These are phyloP conservation scores for Myathropa florea DNA, from an alignment of 2,888 invertebrate genomes.

Conservation along the genomic window DNA sequence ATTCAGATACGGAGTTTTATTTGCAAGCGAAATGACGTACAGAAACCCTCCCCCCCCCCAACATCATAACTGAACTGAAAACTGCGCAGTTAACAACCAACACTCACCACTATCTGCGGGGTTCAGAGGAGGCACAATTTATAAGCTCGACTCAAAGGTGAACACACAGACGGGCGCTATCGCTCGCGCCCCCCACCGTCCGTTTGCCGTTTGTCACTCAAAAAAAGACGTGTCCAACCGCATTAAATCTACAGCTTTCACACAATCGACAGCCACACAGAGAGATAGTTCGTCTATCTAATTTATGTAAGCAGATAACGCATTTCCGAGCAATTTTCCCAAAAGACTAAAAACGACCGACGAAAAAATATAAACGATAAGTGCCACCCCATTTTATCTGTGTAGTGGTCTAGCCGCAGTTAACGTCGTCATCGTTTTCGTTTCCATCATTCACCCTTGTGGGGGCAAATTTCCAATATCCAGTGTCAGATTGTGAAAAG, in stretches of 20 bases:
- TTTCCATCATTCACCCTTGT: slow-evolving; percentile 26
- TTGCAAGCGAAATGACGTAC: slow-evolving; percentile 33
- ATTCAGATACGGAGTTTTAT: background rate
- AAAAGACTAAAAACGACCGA: slow-evolving; percentile 26
- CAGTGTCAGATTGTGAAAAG: background rate
- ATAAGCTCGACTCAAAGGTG: slow-evolving; percentile 35
- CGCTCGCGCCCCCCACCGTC: background rate
- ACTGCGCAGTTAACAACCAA: slow-evolving; percentile 59
- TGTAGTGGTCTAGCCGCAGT: slow-evolving; percentile 37
- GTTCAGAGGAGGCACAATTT: slow-evolving; percentile 10
- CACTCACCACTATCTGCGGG: background rate
- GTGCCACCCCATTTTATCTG: slow-evolving; percentile 47
- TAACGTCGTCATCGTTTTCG: slow-evolving; percentile 18
- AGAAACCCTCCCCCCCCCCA: no score
- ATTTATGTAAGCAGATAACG: slow-evolving; percentile 55
- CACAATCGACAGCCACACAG: background rate
- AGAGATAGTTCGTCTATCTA: slow-evolving; percentile 18
- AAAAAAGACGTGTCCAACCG: background rate
- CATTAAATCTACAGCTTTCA: no score
- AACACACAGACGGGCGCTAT: slow-evolving; percentile 6
- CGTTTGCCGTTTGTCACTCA: no score
- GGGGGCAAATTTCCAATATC: slow-evolving; percentile 5
- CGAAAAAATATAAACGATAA: slow-evolving; percentile 45
- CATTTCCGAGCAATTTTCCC: no score
- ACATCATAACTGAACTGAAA: background rate